Conservation (phyloP, 2,888 invertebrate species). For the Parnassius orleans region DNA sequence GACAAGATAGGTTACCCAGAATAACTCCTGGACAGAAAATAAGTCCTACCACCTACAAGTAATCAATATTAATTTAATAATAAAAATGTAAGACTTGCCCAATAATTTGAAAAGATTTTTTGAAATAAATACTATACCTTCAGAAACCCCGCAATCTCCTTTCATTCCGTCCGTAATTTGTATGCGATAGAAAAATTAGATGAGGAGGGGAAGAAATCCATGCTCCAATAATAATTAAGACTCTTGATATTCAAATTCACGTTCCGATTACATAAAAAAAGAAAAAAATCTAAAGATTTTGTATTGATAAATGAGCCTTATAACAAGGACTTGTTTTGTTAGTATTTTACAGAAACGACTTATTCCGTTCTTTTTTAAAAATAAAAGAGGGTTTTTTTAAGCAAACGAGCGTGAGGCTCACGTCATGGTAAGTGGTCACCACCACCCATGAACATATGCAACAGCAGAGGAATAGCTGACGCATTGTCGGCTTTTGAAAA, state of each 20-base stretch:
- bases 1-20: too few species aligned
- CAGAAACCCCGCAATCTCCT: background rate
- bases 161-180: conserved; percentile 14
- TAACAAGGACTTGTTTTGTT: conserved; percentile 6
- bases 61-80: too few species aligned
- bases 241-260: conserved; percentile 24
- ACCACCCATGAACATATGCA: too few species aligned
- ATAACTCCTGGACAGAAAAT: too few species aligned
- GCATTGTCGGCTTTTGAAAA: conserved; percentile 39
- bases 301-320: conserved; percentile 7
- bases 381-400: too few species aligned
- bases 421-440: conserved; percentile 28
- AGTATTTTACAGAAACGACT: background rate
- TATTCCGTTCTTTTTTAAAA: background rate
- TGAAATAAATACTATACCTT: too few species aligned
- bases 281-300: conserved; percentile 1
- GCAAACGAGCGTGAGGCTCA: conserved; percentile 22
- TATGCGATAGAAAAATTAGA: conserved; percentile 18
- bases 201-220: conserved; percentile 15
- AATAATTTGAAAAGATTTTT: too few species aligned
- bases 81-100: too few species aligned
- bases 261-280: conserved; percentile 13
- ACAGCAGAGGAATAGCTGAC: conserved; percentile 10
- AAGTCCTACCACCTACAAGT: too few species aligned
- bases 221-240: conserved; percentile 23